Percentiles rank a stretch among this genome's conserved stretches.
phyloP scores from a whole-genome alignment of 2,797 vertebrate genomes.

The Phalanger gymnotis region DNA sequence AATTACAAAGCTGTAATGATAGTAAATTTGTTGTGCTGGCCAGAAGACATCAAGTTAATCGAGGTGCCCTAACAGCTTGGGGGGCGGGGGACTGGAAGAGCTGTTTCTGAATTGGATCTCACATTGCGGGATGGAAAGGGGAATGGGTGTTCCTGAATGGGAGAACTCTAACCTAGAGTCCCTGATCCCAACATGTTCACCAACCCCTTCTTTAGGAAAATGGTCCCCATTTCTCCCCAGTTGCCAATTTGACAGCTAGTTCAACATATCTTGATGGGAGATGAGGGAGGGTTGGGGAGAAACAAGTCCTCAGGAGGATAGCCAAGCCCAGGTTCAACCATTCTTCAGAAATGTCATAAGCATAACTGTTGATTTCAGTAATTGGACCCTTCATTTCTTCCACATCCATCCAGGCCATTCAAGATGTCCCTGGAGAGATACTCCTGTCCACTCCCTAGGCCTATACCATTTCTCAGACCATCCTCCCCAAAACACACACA shows the following conservation, averaged over 20 bases:
- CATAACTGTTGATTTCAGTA: not conserved
- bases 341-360: not conserved
- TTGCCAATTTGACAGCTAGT: not conserved
- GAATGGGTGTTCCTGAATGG: conserved; percentile 15
- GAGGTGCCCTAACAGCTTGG: conserved; percentile 40
- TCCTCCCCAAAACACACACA: not conserved
- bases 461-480: not conserved
- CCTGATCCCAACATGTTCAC: not conserved
- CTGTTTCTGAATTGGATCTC: conserved; percentile 35
- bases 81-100: not conserved
- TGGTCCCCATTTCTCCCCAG: not conserved
- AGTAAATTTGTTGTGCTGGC: conserved; percentile 58
- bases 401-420: not conserved
- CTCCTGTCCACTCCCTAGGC: not conserved
- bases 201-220: not conserved
- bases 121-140: no score
- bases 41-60: conserved; percentile 55
- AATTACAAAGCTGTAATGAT: conserved; percentile 70
- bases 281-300: not conserved
- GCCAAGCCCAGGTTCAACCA: not conserved
- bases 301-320: not conserved
- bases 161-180: conserved; percentile 11
- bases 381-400: not conserved
- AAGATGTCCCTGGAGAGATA: not conserved
- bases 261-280: not conserved